Conservation (phyloP, 2,797 vertebrate genomes). For the Enoplosus armatus region DNA sequence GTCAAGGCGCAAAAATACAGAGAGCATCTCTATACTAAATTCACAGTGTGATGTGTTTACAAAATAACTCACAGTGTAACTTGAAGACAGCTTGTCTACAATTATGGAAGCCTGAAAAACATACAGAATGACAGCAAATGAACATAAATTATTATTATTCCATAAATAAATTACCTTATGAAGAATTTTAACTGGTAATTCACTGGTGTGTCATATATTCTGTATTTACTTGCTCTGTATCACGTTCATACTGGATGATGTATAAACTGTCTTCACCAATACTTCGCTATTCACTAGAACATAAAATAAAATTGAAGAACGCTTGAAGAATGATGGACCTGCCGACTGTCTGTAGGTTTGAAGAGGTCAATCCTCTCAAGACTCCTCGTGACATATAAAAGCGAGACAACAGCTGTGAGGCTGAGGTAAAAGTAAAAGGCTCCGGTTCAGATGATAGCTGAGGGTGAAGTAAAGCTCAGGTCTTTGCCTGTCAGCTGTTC, state of each 20-base stretch:
- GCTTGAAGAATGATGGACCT: not conserved
- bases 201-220: not conserved
- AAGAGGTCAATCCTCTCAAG: slow-evolving; percentile 1
- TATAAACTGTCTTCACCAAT: not conserved
- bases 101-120: slow-evolving; percentile 80
- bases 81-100: slow-evolving; percentile 79
- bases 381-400: slow-evolving; percentile 1
- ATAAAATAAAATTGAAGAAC: not conserved
- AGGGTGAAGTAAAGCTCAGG: slow-evolving; percentile 21
- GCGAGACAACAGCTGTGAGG: slow-evolving; percentile 62
- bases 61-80: slow-evolving; percentile 73
- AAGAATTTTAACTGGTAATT: not conserved
- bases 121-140: not conserved
- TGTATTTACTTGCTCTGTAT: not conserved
- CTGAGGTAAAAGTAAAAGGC: slow-evolving; percentile 36
- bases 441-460: slow-evolving; percentile 25
- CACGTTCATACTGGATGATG: not conserved
- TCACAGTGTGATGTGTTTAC: not conserved
- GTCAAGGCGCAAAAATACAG: not conserved
- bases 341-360: not conserved
- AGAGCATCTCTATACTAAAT: not conserved
- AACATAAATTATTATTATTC: too few relatives aligned
- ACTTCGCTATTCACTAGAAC: not conserved
- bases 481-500: slow-evolving; percentile 70
- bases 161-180: not conserved